Base-by-base conservation (phyloP, 2,888 invertebrate species). In the Chymomyza caudatula region DNA sequence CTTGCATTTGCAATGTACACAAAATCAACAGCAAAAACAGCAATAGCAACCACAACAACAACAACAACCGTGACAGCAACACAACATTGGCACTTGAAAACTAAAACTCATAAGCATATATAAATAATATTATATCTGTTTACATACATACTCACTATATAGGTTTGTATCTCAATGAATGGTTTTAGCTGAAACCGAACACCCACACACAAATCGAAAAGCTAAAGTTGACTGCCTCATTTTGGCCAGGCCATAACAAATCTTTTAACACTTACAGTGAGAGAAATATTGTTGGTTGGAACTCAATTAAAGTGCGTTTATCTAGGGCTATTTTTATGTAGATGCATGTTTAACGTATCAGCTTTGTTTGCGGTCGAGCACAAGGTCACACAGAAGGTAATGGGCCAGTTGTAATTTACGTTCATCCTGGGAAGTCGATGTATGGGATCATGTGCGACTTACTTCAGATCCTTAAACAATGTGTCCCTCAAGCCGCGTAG, bases 1-100 rank as follows among this genome's bases (percentile, higher is more conserved):
- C 76, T 82, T 82, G 79, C 79, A 82, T 85, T 85, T 86, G 84
- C 86, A 81, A 22, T 61, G 25, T 52, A 64, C 42, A 60, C 52
- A 42, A 17, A 15, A 37, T n/a, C n/a, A 13, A 22, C 11, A 29
- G 15, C 29, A 22, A 44, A 25, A 52, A 20, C 47, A 5, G 29
- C 44, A 6, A 15, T 23, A 59, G 4, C 8, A n/a, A 59, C 13
- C 15, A 51, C 42, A 52, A 37, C n/a, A 19, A 42, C 23, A 64
- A 59, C 59, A 65, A 56, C 69, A 63, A 43, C 64, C 65, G 20
- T 54, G 56, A 13, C 61, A 61, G 25, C 61, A 67, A 59, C 57
- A 62, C 63, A 58, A 56, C 67, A 53, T 53, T 83, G 80, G 51
- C 82, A 84, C 81, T 84, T 74, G 85, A 81, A 78, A 64, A 56